Evolutionary conservation across 2,888 invertebrate species (phyloP).

Genomic region (Noctuana brunneofusca): DNA sequence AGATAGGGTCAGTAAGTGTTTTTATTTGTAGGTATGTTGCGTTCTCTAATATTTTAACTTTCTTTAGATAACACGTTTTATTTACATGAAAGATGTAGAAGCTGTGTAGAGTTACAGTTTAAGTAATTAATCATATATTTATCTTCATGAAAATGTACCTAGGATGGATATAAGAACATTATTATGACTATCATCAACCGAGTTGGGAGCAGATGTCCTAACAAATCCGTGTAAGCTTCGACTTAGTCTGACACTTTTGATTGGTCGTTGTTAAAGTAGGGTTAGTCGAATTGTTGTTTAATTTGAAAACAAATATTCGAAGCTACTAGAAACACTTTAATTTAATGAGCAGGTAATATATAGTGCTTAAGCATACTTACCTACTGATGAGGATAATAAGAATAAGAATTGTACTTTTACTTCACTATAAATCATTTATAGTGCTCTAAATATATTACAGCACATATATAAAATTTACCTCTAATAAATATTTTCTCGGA

Average conservation of each 20-base stretch:
- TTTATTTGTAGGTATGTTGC: too few relatives aligned
- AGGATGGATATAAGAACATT: background rate
- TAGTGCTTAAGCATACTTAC: too few relatives aligned
- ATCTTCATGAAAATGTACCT: background rate
- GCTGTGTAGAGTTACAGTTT: background rate
- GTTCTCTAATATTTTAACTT: too few relatives aligned
- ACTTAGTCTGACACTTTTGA: constrained; percentile 2
- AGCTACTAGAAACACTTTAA: background rate
- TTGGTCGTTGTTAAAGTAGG: constrained; percentile 7
- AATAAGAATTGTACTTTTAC: too few relatives aligned
- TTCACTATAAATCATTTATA: constrained; percentile 14
- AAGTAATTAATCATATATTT: background rate
- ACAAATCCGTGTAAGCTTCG: constrained; percentile 6
- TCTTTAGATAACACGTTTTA: too few relatives aligned
- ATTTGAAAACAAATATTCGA: background rate
- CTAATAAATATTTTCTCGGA: constrained; percentile 26
- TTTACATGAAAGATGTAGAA: too few relatives aligned
- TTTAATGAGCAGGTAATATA: too few relatives aligned
- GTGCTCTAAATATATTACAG: constrained; percentile 19
- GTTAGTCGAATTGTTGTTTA: background rate
- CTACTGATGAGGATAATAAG: too few relatives aligned
- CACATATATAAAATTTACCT: constrained; percentile 10
- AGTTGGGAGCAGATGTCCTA: constrained; percentile 45
- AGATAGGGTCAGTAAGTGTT: too few relatives aligned
- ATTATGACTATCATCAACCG: constrained; percentile 6